A percentile compares a stretch with the other conserved stretches of the same genome.
These are phyloP conservation scores for Neoitamus cyanurus DNA, from an alignment of 2,888 invertebrate species.

Conservation along the genomic window DNA sequence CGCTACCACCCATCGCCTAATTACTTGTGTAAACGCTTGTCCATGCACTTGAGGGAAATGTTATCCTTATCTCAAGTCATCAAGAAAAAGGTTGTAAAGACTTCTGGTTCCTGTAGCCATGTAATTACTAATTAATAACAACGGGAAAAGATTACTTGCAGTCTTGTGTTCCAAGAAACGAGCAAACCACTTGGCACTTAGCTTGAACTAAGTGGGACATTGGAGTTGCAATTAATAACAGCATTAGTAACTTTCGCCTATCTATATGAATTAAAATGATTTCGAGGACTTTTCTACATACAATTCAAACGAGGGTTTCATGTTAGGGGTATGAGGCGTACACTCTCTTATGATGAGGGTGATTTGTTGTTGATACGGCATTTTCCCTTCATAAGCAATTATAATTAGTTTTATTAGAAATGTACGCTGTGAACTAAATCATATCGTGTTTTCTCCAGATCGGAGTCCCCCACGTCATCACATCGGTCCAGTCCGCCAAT, in stretches of 20 bases:
- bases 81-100: background rate
- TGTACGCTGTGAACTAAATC: background rate
- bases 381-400: background rate
- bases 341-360: too few relatives aligned
- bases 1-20: background rate
- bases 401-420: background rate
- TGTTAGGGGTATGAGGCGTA: background rate
- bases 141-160: background rate
- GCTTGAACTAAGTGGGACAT: background rate
- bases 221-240: background rate
- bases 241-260: background rate
- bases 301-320: background rate
- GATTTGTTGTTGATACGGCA: too few relatives aligned
- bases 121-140: background rate
- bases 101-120: background rate
- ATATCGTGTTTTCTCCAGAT: conserved; percentile 56
- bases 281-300: background rate
- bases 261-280: background rate
- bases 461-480: conserved; percentile 69
- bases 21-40: background rate
- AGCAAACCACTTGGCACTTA: background rate
- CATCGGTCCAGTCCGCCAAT: conserved; percentile 85
- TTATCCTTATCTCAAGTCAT: background rate
- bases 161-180: background rate
- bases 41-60: background rate